Conservation (phyloP, 2,113 vertebrate genomes). For the Ariopsis seemanni region DNA sequence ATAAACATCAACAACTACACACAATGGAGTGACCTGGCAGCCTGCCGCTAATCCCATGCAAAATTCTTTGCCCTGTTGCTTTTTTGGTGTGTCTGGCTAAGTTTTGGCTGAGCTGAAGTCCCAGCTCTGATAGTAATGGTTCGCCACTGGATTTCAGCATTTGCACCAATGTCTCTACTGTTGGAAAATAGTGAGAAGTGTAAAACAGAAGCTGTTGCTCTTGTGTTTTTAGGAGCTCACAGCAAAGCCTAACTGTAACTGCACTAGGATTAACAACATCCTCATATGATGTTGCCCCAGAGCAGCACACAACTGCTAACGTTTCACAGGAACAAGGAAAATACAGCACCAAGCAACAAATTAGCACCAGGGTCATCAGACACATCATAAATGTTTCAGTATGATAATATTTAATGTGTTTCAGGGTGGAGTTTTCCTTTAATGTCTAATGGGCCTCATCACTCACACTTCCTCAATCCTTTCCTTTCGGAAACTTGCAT, state of each 20-base stretch:
- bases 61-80: too few relatives aligned
- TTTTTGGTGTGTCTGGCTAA: too few relatives aligned
- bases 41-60: too few relatives aligned
- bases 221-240: background rate
- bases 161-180: background rate
- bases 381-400: conserved; percentile 10
- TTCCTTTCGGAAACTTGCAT: conserved; percentile 47
- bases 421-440: conserved; percentile 14
- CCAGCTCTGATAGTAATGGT: too few relatives aligned
- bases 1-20: too few relatives aligned
- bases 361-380: background rate
- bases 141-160: background rate
- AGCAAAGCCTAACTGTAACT: background rate
- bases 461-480: background rate
- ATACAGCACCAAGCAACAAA: background rate
- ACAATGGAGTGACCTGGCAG: too few relatives aligned
- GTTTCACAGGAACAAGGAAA: background rate
- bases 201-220: background rate
- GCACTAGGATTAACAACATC: background rate
- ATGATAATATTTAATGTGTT: background rate
- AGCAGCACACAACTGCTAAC: background rate
- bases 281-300: background rate
- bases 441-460: conserved; percentile 16
- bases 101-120: too few relatives aligned
- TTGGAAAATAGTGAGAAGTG: background rate